Conservation (phyloP, 1,140 invertebrate genomes). For the Ooceraea biroi region DNA sequence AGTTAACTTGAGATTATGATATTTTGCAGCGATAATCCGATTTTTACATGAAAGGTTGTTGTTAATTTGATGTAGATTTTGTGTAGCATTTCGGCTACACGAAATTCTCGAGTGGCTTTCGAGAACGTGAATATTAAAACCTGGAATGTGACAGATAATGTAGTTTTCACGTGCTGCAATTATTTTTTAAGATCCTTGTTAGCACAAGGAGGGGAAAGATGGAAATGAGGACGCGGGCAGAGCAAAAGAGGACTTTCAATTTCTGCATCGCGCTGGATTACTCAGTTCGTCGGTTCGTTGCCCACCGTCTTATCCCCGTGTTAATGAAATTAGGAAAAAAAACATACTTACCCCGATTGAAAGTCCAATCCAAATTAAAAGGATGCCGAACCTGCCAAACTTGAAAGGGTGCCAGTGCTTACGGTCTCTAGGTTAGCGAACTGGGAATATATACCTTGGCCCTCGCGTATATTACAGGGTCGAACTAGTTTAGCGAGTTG, state of each 20-base stretch:
- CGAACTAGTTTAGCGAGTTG: conserved; percentile 74
- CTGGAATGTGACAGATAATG: not conserved
- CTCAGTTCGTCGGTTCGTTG: not conserved
- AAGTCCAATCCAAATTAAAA: conserved; percentile 73
- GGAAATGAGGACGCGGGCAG: not conserved
- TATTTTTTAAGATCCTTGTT: not conserved
- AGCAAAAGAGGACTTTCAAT: conserved; percentile 8
- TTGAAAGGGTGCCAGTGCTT: conserved; percentile 75
- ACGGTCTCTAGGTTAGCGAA: conserved; percentile 76
- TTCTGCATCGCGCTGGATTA: not conserved
- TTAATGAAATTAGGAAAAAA: conserved; percentile 61
- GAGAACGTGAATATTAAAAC: not conserved
- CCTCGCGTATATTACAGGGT: conserved; percentile 70
- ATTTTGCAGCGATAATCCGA: not conserved
- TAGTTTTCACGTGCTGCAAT: not conserved
- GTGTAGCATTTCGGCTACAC: not conserved
- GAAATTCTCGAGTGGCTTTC: not conserved
- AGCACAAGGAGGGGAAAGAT: not conserved
- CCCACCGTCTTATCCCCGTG: not conserved
- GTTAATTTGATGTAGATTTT: not conserved
- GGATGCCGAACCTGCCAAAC: conserved; percentile 73
- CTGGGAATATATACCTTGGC: conserved; percentile 70
- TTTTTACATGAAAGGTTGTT: not conserved
- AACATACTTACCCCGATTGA: conserved; percentile 47
- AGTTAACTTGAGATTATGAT: too few species aligned